Evolutionary conservation across 2,888 invertebrate genomes (phyloP).

Genomic region (Oscheius sp.): DNA sequence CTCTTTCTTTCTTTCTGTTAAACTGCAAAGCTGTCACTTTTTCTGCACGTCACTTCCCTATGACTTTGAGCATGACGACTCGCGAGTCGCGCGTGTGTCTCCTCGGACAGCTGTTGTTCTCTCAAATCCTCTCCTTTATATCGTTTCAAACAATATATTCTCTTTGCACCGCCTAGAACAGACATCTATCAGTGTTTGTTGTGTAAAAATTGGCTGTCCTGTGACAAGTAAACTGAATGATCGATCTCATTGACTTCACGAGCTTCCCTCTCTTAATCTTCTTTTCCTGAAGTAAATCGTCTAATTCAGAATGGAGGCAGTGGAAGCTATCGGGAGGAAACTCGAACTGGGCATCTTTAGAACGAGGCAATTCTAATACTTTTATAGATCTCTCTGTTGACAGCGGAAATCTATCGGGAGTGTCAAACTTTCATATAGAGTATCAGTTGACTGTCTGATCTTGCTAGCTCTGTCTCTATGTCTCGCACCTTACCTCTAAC

Average conservation of each 20-base stretch:
- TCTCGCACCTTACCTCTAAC: too few species aligned
- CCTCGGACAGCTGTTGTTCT: constrained; percentile 9
- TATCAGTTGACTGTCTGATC: too few species aligned
- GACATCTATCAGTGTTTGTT: background rate
- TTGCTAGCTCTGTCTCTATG: too few species aligned
- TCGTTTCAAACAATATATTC: constrained; percentile 2
- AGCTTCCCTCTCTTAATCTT: background rate
- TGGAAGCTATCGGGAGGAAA: constrained; percentile 30
- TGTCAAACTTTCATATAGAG: too few species aligned
- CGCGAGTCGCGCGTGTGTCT: background rate
- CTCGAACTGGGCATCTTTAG: constrained; percentile 29
- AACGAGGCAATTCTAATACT: constrained; percentile 19
- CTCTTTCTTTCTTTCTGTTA: background rate
- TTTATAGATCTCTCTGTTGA: background rate
- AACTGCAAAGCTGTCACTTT: constrained; percentile 20
- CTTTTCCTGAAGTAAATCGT: background rate
- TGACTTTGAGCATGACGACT: constrained; percentile 10
- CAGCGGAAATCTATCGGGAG: too few species aligned
- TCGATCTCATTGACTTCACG: background rate
- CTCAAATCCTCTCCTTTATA: background rate
- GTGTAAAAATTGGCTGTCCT: background rate
- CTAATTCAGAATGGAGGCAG: background rate
- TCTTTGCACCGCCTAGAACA: background rate
- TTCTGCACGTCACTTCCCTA: constrained; percentile 29
- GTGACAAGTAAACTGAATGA: constrained; percentile 2